A percentile compares a stretch with the other conserved stretches of the same genome.
These are phyloP conservation scores for Forpus xanthops DNA, from an alignment of 2,797 vertebrate species.

Conservation along the genomic window DNA sequence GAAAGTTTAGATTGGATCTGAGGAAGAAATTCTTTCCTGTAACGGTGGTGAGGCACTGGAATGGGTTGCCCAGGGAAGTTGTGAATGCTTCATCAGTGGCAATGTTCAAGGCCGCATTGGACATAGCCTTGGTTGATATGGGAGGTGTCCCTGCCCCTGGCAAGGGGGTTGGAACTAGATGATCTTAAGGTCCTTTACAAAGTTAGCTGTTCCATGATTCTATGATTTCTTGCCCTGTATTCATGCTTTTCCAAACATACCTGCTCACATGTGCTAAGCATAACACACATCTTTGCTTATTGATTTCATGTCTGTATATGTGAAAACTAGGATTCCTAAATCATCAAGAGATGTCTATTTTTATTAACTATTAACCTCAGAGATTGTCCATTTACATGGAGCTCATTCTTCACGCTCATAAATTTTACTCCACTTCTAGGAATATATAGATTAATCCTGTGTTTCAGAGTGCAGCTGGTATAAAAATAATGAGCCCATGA, in stretches of 20 bases:
- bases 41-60: too few species aligned
- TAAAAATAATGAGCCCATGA: neutral
- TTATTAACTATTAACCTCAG: neutral
- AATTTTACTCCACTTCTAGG: neutral
- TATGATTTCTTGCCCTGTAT: neutral
- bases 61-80: too few species aligned
- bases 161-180: too few species aligned
- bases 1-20: too few species aligned
- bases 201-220: too few species aligned
- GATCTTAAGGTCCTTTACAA: too few species aligned
- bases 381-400: neutral
- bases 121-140: too few species aligned
- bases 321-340: neutral
- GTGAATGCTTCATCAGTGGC: too few species aligned
- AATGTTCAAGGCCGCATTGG: too few species aligned
- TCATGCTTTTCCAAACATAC: neutral
- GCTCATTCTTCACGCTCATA: neutral
- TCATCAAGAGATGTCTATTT: neutral
- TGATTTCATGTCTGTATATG: neutral
- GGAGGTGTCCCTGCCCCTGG: too few species aligned
- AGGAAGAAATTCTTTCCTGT: too few species aligned
- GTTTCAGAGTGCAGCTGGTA: neutral
- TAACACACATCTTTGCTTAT: neutral
- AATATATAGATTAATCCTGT: constrained; percentile 14
- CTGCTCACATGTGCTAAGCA: neutral